These are phyloP conservation scores for Gambusia yucatana DNA, from an alignment of 2,797 vertebrate species.

Conservation along the genomic window DNA sequence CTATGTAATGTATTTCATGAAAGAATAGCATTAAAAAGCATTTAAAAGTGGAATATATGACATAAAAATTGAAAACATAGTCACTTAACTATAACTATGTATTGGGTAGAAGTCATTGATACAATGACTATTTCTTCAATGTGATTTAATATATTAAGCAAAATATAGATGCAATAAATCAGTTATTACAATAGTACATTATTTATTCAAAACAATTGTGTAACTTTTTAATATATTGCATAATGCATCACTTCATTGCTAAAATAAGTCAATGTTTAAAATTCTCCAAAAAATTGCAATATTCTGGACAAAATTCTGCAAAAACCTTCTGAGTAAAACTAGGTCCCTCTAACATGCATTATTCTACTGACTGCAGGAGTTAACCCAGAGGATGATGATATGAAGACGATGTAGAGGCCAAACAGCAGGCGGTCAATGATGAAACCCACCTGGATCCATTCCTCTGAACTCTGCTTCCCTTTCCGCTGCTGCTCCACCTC, in stretches of 20 bases:
- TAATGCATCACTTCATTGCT: too few relatives aligned
- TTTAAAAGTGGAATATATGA: neutral
- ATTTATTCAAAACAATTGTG: too few relatives aligned
- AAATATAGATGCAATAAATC: neutral
- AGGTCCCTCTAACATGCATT: slow-evolving; percentile 5
- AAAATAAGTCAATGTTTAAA: too few relatives aligned
- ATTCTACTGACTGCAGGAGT: slow-evolving; percentile 47
- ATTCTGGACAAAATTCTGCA: too few relatives aligned
- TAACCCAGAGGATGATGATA: slow-evolving; percentile 71
- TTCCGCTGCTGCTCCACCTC: slow-evolving; percentile 65
- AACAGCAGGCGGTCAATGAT: slow-evolving; percentile 81
- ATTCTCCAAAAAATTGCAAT: too few relatives aligned
- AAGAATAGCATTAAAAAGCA: neutral
- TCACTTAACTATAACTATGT: neutral
- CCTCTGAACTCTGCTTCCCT: slow-evolving; percentile 49
- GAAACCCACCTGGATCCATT: slow-evolving; percentile 78
- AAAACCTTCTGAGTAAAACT: slow-evolving; percentile 1
- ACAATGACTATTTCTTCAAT: neutral
- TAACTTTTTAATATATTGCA: too few relatives aligned
- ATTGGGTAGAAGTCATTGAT: neutral
- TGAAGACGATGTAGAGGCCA: slow-evolving; percentile 76
- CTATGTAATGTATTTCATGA: neutral
- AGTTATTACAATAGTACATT: too few relatives aligned
- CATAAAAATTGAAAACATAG: neutral
- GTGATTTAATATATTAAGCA: neutral